Evolutionary conservation across 2,113 vertebrate species (phyloP).

Genomic region (Eretmochelys imbricata): DNA sequence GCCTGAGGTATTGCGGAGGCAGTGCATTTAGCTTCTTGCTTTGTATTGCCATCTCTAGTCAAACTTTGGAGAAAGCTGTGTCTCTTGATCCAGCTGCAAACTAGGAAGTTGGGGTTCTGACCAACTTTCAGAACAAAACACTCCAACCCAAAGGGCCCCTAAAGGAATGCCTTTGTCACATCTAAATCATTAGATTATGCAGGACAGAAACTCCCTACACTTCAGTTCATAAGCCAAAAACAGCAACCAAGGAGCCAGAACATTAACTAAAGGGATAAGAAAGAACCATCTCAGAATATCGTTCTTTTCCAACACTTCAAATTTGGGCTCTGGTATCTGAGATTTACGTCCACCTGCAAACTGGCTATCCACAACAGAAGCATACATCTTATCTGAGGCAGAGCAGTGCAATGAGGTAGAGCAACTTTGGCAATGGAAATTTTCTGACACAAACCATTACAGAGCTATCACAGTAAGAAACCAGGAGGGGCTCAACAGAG

Average conservation of each 20-base stretch:
- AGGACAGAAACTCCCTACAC: neutral
- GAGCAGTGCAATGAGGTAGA: conserved; percentile 1
- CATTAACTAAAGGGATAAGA: neutral
- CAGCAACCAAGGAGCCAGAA: neutral
- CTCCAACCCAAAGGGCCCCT: neutral
- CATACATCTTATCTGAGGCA: neutral
- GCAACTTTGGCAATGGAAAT: neutral
- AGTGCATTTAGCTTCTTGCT: neutral
- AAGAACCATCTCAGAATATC: neutral
- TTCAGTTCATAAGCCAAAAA: neutral
- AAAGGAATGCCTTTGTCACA: neutral
- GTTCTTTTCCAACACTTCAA: neutral
- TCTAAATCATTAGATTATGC: neutral
- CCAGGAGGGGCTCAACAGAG: neutral
- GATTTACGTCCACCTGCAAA: neutral
- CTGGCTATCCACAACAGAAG: neutral
- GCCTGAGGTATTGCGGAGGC: neutral
- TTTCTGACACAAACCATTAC: neutral
- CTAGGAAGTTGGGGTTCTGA: neutral
- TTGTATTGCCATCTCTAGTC: neutral
- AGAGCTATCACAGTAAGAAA: neutral
- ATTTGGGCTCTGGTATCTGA: neutral
- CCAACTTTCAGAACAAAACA: neutral
- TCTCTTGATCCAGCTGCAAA: neutral
- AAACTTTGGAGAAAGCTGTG: neutral